Base-by-base conservation (phyloP, 2,113 vertebrate genomes). In the Phalacrocorax pelagicus region DNA sequence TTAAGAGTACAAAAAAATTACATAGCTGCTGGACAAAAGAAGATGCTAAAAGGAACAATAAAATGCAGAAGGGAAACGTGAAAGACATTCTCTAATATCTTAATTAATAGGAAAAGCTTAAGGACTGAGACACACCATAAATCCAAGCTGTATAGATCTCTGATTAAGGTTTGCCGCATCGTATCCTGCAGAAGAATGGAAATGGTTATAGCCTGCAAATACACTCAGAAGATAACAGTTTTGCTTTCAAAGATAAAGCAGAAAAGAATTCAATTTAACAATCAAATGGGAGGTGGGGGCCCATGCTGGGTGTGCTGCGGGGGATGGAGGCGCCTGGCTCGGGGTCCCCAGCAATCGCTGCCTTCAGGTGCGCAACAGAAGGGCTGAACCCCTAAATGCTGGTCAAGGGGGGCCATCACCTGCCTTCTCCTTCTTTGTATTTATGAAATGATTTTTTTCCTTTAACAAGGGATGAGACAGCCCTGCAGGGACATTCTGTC, bases 201-300 rank as follows among this genome's bases (percentile, higher is more conserved):
- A 96, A 94, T 70, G 69, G 66, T 91, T 95, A 75, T 11, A 78
- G 94, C 88, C 94, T 97, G 97, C 86, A 97, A 96, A 96, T 75
- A 93, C 88, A 85, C 93, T 95, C 84, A 66, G 94, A 94, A 95
- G 96, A 96, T 57, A 84, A 94, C 5, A 27, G 86, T 82, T 96
- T 98, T 97, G 80, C 75, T 97, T 75, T 96, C 80, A 61, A 95
- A 96, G 97, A 97, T 95, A 96, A 93, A 87, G 80, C 59, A 87
- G 95, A 89, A 97, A 97, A 96, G 97, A 97, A 98, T 96, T 97
- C 87, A 95, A 87, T 97, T 95, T 90, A 96, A 92, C 89, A 90
- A 90, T 66, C 87, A 79, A 75, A 93, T 57, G 77, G 70, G 62
- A 95, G 88, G 29, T 15, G 61, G 57, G 42, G 52, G 71, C 69